Percentiles rank a stretch among this genome's conserved stretches.
Evolutionary conservation across 2,113 vertebrate genomes (phyloP).

Genomic region (Ictidomys tridecemlineatus): DNA sequence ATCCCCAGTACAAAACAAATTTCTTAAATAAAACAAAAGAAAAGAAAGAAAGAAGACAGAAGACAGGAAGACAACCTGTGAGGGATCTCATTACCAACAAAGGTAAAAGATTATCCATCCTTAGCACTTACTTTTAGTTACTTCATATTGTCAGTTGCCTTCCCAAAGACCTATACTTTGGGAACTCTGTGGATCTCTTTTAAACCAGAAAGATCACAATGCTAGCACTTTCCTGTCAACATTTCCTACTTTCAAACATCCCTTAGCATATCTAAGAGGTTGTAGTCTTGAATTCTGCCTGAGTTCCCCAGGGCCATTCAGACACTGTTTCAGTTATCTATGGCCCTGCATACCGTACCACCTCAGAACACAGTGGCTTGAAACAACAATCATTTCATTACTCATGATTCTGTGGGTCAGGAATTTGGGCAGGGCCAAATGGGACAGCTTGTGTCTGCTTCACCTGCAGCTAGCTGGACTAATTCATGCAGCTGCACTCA

Average conservation of each 20-base stretch:
- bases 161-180: neutral
- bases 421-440: conserved; percentile 23
- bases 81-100: neutral
- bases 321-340: neutral
- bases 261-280: neutral
- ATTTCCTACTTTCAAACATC: neutral
- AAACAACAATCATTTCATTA: conserved; percentile 36
- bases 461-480: neutral
- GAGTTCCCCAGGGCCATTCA: neutral
- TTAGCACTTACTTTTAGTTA: neutral
- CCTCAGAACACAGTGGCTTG: neutral
- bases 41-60: no score
- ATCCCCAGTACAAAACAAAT: no score
- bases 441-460: conserved; percentile 4
- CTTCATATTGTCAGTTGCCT: neutral
- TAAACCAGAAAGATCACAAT: neutral
- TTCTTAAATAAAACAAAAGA: no score
- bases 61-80: neutral
- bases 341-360: neutral
- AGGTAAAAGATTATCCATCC: no score
- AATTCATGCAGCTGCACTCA: neutral
- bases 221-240: neutral
- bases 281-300: neutral
- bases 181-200: neutral
- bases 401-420: conserved; percentile 37